A percentile compares a stretch with the other conserved stretches of the same genome.
Conservation (phyloP, 2,797 vertebrate genomes). For the Zonotrichia albicollis region DNA sequence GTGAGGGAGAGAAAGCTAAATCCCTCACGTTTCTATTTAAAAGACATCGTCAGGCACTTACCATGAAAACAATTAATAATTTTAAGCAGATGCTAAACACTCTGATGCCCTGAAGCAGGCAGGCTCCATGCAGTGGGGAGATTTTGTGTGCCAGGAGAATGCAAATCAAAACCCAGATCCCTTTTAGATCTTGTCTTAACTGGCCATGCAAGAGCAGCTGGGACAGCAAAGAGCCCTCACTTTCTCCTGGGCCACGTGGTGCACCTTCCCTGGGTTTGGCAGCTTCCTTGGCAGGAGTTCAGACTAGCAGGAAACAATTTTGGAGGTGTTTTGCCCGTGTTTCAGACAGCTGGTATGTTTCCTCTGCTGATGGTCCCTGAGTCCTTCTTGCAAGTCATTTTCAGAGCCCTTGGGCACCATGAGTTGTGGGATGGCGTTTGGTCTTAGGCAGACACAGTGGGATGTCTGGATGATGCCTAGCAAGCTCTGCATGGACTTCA, state of each 20-base stretch:
- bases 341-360: background rate
- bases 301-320: background rate
- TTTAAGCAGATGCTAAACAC: background rate
- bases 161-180: background rate
- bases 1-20: background rate
- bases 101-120: background rate
- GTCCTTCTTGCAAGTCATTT: background rate
- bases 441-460: background rate
- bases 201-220: background rate
- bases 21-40: background rate
- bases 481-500: background rate
- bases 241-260: background rate
- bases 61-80: background rate
- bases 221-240: background rate
- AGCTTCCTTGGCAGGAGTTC: background rate
- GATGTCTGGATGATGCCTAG: background rate
- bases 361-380: background rate
- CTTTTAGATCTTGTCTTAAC: background rate
- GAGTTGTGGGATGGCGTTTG: background rate
- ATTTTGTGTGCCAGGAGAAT: background rate
- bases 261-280: background rate
- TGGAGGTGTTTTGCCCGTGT: background rate
- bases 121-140: fast-evolving
- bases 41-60: background rate
- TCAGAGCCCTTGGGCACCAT: background rate